A percentile compares a stretch with the other conserved stretches of the same genome.
Evolutionary conservation across 2,888 invertebrate genomes (phyloP).

Genomic region (Magallana nippona): DNA sequence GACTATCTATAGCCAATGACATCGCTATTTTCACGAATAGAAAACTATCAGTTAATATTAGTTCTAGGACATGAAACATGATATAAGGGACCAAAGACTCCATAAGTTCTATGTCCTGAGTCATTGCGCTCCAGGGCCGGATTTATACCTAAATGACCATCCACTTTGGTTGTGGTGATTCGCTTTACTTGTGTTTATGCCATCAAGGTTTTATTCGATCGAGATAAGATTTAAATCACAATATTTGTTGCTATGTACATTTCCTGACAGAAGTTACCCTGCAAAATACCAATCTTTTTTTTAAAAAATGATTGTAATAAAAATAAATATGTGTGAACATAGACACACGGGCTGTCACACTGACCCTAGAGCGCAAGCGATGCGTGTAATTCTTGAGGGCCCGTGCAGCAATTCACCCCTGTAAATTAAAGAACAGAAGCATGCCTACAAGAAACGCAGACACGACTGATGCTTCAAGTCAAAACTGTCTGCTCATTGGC

Average conservation of each 20-base stretch:
- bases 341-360: not conserved
- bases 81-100: not conserved
- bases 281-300: too few relatives aligned
- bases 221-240: too few relatives aligned
- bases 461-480: not conserved
- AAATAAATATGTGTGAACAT: too few relatives aligned
- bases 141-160: not conserved
- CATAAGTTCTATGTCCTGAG: not conserved
- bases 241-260: too few relatives aligned
- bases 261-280: too few relatives aligned
- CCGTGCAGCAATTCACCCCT: not conserved
- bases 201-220: too few relatives aligned
- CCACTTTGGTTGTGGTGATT: too few relatives aligned
- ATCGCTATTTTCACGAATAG: not conserved
- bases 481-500: too few relatives aligned
- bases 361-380: not conserved
- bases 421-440: conserved; percentile 8
- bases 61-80: not conserved
- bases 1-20: too few relatives aligned
- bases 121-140: not conserved
- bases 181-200: too few relatives aligned
- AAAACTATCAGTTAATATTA: conserved; percentile 11
- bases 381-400: not conserved
- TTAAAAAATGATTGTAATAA: too few relatives aligned
- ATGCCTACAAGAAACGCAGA: not conserved